These are phyloP conservation scores for Aradophagus sp. DNA, from an alignment of 1,140 invertebrate species.

Conservation along the genomic window DNA sequence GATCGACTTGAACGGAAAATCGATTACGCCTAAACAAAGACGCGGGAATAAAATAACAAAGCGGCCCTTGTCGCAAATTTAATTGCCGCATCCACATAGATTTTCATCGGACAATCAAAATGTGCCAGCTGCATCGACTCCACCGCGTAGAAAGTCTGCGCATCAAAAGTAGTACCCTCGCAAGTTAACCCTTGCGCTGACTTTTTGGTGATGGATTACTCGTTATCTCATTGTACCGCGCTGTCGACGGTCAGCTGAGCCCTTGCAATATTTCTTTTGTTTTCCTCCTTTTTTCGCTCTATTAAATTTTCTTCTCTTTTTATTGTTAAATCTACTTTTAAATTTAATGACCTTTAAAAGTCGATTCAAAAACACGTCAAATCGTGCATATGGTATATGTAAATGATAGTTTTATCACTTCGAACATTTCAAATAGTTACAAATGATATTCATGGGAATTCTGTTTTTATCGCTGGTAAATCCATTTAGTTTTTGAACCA, in stretches of 20 bases:
- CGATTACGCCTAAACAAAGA: too few species aligned
- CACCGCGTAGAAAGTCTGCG: conserved; percentile 24
- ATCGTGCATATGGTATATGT: too few species aligned
- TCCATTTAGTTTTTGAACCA: too few species aligned
- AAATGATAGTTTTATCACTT: too few species aligned
- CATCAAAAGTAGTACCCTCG: conserved; percentile 27
- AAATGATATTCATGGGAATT: too few species aligned
- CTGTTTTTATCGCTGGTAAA: too few species aligned
- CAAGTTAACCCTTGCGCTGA: conserved; percentile 61
- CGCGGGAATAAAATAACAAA: conserved; percentile 16
- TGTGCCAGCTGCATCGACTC: conserved; percentile 63
- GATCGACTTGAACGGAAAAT: conserved; percentile 8
- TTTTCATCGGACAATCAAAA: conserved; percentile 57
- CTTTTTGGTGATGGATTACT: conserved; percentile 66
- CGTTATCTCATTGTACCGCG: conserved; percentile 61
- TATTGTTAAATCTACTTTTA: too few species aligned
- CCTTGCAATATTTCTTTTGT: conserved; percentile 26
- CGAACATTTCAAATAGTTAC: too few species aligned
- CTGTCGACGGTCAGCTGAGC: conserved; percentile 58
- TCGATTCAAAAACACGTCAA: too few species aligned
- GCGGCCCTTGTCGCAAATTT: conserved; percentile 26
- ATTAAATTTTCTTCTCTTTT: too few species aligned
- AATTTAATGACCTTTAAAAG: too few species aligned
- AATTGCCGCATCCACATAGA: conserved; percentile 37
- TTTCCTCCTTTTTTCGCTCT: conserved; percentile 22